Evolutionary conservation across 1,140 invertebrate species (phyloP), one percentile per base, ranked within the genome.

Genomic region (Plectus sambesii): DNA sequence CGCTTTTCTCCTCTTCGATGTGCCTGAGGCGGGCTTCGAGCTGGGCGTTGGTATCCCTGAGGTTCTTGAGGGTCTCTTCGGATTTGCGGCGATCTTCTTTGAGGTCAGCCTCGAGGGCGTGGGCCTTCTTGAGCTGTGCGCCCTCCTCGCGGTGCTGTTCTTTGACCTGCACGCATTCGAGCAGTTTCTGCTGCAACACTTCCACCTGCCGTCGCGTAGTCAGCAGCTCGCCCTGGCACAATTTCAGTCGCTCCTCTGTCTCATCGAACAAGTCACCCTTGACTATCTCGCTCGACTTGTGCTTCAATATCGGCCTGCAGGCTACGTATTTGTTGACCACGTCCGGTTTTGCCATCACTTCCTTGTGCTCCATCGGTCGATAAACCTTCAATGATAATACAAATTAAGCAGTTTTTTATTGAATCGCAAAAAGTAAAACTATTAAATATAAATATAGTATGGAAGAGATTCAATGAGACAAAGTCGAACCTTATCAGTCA

Each of bases 321-420:
- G 58, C 57, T 9, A 67, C 66, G 41, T 67, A 67, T 49, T 66
- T 66, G 46, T 54, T 69, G 3, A 40, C 40, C 8, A 42, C 58
- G 3, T 36, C 15, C 9, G 38, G 48, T 38, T 51, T 53, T 8
- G 49, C 49, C 19, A 19, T 36, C 2, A 37, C 9, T 9, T 46
- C 9, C 41, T 23, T 44, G 23, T 47, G 39, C 2, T 17, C 19
- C 43, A 9, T 41, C n/a, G 38, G 30, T 12, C 23, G 5, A 4
- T 51, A 42, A 25, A 51, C 27, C 35, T 38, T 24, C 19, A 47
- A 45, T 47, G 8, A 9, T 1, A 6, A 43, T 43, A 43, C 19
- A 3, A 43, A 40, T 47, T 19, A 20, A n/a, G n/a, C n/a, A n/a
- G n/a, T n/a, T n/a, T n/a, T n/a, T n/a, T n/a, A n/a, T n/a, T n/a